Percentiles rank a stretch among this genome's conserved stretches.
Evolutionary conservation across 2,113 vertebrate species (phyloP).

Genomic region (Rhinichthys klamathensis): DNA sequence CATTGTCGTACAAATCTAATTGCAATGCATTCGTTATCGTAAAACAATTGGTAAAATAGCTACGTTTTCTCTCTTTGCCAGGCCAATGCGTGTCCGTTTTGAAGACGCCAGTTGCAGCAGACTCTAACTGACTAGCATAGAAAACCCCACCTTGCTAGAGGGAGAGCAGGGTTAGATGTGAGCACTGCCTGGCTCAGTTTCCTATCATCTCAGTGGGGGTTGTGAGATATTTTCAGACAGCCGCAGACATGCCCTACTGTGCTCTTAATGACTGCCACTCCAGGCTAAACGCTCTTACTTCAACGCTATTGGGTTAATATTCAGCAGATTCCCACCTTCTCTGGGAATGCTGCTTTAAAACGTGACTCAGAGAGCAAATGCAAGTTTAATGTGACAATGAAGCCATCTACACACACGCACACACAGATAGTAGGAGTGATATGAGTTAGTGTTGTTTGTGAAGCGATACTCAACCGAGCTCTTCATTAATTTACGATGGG

Average conservation of each 20-base stretch:
- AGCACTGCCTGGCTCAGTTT: constrained; percentile 35
- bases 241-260: constrained; percentile 59
- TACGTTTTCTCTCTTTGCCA: background rate
- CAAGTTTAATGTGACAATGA: background rate
- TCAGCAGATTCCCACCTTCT: constrained; percentile 9
- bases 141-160: background rate
- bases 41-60: background rate
- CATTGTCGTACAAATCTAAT: background rate
- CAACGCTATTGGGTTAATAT: background rate
- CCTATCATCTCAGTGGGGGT: constrained; percentile 40
- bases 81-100: background rate
- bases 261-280: constrained; percentile 49
- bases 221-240: constrained; percentile 51
- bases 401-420: background rate
- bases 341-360: constrained; percentile 23
- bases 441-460: constrained; percentile 4
- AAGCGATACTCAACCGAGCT: background rate
- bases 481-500: constrained; percentile 20
- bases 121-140: background rate
- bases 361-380: constrained; percentile 20
- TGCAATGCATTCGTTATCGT: background rate
- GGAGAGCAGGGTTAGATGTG: constrained; percentile 14
- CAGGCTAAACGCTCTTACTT: constrained; percentile 37
- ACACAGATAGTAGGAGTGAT: background rate
- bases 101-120: background rate